Base-by-base conservation (phyloP, 2,113 vertebrate genomes). In the Thermophis baileyi region DNA sequence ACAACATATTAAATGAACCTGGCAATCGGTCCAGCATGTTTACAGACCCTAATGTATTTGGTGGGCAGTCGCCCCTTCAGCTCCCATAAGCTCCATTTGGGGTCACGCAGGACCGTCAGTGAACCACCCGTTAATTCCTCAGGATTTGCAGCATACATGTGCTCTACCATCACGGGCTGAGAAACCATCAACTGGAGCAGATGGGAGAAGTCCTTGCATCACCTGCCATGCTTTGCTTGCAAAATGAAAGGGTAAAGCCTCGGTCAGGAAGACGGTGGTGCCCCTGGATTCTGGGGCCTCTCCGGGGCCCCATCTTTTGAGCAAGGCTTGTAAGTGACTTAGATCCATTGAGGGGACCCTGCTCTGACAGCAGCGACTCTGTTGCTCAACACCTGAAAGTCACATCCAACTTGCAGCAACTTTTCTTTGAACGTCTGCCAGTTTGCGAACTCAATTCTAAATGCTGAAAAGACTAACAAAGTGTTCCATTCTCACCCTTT, bases 401-500 rank as follows among this genome's bases (percentile, higher is more conserved):
- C 3, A 44, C 35, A 35, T 25, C 27, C 44, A 51, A 44, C 20
- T 4, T 46, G 18, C 63, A 35, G 86, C 27, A 51, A 49, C 22
- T 27, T 27, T 8, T 0, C 0, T 3, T 54, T 20, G 11, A 12
- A 25, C 24, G 24, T 44, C 54, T 55, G 22, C 53, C 51, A 44
- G 49, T 85, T 91, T 3, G n/a, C 16, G 1, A 74, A 63, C 60
- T 63, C 27, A 63, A n/a, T 63, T n/a, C 11, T 63, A 63, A 63
- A n/a, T 5, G 60, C 60, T 30, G 27, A 5, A 74, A 40, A 74
- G 69, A 40, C 69, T 40, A 16, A 74, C n/a, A 86, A 27, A 49
- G 22, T 1, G 24, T 16, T 47, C 85, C 24, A 30, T 27, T 49
- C n/a, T 89, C 16, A 24, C 25, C 6, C 95, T 93, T 89, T 95